Evolutionary conservation across 2,113 vertebrate species (phyloP).

Genomic region (Nymphicus hollandicus): DNA sequence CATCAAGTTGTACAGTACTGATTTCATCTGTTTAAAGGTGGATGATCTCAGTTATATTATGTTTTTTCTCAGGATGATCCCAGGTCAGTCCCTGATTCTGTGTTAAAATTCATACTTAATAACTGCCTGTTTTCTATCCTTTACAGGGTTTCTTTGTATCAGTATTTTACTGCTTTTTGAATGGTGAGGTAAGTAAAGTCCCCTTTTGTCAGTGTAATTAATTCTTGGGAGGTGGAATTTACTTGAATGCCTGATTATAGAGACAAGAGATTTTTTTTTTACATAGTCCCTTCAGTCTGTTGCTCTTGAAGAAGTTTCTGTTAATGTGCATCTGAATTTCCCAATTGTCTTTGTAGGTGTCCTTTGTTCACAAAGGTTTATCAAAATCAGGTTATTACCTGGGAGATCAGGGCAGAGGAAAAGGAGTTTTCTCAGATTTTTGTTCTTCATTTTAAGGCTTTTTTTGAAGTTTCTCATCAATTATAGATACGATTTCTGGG

Average conservation of each 20-base stretch:
- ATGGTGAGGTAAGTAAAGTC: conserved; percentile 90
- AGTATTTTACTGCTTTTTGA: conserved; percentile 98
- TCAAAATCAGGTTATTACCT: neutral
- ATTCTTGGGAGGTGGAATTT: neutral
- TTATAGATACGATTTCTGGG: neutral
- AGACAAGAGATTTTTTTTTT: neutral
- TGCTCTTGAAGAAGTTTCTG: neutral
- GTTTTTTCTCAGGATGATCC: neutral
- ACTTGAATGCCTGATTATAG: neutral
- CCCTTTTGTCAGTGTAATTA: neutral
- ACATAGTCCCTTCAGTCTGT: neutral
- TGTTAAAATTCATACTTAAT: neutral
- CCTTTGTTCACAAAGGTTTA: neutral
- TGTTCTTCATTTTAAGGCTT: neutral
- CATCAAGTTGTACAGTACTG: neutral
- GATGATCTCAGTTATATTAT: neutral
- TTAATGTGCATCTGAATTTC: neutral
- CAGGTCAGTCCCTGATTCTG: neutral
- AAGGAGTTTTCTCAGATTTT: neutral
- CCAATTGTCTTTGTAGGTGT: neutral
- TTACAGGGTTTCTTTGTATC: conserved; percentile 97
- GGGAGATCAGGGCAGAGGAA: neutral
- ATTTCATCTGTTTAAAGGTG: neutral
- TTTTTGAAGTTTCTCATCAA: neutral
- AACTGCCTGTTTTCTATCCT: conserved; percentile 7